Evolutionary conservation across 2,113 vertebrate genomes (phyloP).

Genomic region (Benitochromis conjunctus): DNA sequence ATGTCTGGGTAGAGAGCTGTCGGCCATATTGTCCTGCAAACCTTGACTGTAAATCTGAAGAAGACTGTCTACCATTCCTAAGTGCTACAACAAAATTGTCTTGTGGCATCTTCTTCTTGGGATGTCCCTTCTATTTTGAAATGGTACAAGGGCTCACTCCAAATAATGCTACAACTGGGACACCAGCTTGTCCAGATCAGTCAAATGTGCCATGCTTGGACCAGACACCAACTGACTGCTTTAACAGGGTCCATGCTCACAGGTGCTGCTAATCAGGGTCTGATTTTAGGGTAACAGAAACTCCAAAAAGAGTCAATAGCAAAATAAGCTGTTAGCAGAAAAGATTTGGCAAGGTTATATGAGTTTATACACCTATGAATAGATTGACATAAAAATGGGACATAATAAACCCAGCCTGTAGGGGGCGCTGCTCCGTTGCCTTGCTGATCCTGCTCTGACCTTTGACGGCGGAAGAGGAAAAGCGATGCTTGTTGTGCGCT

Average conservation of each 20-base stretch:
- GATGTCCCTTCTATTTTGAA: not conserved
- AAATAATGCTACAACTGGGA: not conserved
- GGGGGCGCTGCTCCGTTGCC: not conserved
- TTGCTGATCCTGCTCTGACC: rapidly evolving
- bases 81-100: not conserved
- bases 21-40: not conserved
- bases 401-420: not conserved
- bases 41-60: not conserved
- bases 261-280: not conserved
- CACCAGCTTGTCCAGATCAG: not conserved
- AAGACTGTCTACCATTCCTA: not conserved
- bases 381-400: not conserved
- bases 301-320: not conserved
- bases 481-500: constrained; percentile 29
- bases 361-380: not conserved
- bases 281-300: not conserved
- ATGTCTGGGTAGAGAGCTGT: not conserved
- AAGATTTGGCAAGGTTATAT: not conserved
- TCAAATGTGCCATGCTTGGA: not conserved
- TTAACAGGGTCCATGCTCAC: not conserved
- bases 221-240: not conserved
- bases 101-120: rapidly evolving
- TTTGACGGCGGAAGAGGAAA: constrained; percentile 53
- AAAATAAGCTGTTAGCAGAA: not conserved
- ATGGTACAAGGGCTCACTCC: not conserved